phyloP scores from a whole-genome alignment of 2,888 invertebrate species.

The Hypercompe scribonia region DNA sequence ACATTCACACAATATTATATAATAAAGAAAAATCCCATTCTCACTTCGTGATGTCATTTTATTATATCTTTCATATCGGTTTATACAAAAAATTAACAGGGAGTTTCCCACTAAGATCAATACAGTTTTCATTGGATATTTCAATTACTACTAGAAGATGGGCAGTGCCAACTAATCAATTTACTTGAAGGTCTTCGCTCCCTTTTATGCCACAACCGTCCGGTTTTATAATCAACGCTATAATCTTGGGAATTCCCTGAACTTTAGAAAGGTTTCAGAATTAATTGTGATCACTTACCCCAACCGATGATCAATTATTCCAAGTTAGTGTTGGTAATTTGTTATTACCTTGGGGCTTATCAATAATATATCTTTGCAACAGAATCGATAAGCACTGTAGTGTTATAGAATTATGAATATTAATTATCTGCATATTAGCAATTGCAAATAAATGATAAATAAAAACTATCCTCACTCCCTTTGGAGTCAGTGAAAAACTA shows the following conservation, averaged over 20 bases:
- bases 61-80: neutral
- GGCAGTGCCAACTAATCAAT: neutral
- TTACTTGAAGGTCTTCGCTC: neutral
- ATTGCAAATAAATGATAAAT: too few relatives aligned
- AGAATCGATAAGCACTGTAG: too few relatives aligned
- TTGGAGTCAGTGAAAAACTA: too few relatives aligned
- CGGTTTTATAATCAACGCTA: neutral
- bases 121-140: neutral
- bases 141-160: neutral
- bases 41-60: neutral
- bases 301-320: neutral
- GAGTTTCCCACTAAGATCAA: neutral
- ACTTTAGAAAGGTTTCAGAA: neutral
- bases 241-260: neutral
- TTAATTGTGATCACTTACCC: neutral
- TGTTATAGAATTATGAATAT: too few relatives aligned
- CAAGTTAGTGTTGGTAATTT: neutral
- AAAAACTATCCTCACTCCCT: too few relatives aligned
- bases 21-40: neutral
- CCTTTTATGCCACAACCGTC: neutral
- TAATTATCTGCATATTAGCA: too few relatives aligned
- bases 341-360: neutral
- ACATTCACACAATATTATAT: neutral
- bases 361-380: neutral
- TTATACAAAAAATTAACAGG: neutral